Evolutionary conservation across 2,113 vertebrate genomes (phyloP).

Genomic region (Pachypanchax playfairii): DNA sequence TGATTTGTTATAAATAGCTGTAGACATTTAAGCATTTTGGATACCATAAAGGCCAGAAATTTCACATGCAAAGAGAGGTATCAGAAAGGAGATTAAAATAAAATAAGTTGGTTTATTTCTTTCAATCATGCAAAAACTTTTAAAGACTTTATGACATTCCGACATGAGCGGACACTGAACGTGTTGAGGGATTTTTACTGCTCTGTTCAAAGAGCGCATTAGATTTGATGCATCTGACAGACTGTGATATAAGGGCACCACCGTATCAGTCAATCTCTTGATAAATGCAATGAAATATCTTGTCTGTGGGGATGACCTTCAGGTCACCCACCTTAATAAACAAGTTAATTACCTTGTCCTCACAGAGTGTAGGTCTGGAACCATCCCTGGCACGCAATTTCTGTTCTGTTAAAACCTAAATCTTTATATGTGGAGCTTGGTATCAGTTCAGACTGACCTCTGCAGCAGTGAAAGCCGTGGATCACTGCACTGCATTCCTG

Average conservation of each 20-base stretch:
- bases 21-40: not conserved
- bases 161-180: not conserved
- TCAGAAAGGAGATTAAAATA: not conserved
- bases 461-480: conserved; percentile 19
- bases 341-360: conserved; percentile 23
- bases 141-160: conserved; percentile 1
- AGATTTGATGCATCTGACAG: conserved; percentile 37
- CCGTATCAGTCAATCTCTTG: conserved; percentile 44
- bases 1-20: not conserved
- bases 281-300: conserved; percentile 43
- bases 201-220: conserved; percentile 12
- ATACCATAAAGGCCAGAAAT: not conserved
- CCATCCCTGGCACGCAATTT: conserved; percentile 6
- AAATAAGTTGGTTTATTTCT: not conserved
- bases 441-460: conserved; percentile 30
- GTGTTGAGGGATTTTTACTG: not conserved
- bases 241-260: conserved; percentile 20
- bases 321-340: conserved; percentile 52
- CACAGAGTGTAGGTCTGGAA: not conserved
- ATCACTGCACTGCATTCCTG: conserved; percentile 13
- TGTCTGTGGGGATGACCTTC: conserved; percentile 44
- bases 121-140: not conserved
- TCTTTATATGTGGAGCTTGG: conserved; percentile 20
- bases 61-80: not conserved
- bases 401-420: conserved; percentile 11